A percentile compares a stretch with the other conserved stretches of the same genome.
phyloP scores from a whole-genome alignment of 2,888 invertebrate species.

The Chydorus sphaericus region DNA sequence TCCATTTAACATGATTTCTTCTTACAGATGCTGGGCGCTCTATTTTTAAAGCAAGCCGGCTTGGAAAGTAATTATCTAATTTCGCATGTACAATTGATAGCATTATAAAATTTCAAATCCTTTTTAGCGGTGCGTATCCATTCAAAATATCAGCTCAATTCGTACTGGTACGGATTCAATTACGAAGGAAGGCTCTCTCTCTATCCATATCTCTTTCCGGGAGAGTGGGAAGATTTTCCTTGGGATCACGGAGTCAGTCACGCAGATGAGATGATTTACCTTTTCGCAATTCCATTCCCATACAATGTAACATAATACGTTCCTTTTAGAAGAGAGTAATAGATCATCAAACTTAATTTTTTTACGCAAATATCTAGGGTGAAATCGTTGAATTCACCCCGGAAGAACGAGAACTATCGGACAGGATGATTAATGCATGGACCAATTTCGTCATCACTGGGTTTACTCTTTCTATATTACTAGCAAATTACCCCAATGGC shows the following conservation, averaged over 20 bases:
- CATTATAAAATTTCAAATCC: too few relatives aligned
- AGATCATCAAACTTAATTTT: too few relatives aligned
- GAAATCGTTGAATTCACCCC: too few relatives aligned
- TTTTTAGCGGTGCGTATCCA: too few relatives aligned
- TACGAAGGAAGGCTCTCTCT: slow-evolving; percentile 28
- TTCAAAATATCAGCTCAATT: too few relatives aligned
- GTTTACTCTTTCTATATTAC: too few relatives aligned
- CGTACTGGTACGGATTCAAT: slow-evolving; percentile 37
- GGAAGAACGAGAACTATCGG: slow-evolving; percentile 29
- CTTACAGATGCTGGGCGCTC: slow-evolving; percentile 33
- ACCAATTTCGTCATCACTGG: slow-evolving; percentile 31
- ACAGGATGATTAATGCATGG: slow-evolving; percentile 35
- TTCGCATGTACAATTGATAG: slow-evolving; percentile 21
- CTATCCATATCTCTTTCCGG: background rate
- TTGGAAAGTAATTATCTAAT: slow-evolving; percentile 28
- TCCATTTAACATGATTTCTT: background rate
- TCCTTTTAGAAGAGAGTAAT: slow-evolving; percentile 18
- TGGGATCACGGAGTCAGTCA: slow-evolving; percentile 31
- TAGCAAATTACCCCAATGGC: too few relatives aligned
- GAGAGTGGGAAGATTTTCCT: background rate
- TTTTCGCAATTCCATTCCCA: slow-evolving; percentile 32
- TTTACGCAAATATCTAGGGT: too few relatives aligned
- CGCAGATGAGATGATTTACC: slow-evolving; percentile 42
- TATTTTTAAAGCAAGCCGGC: slow-evolving; percentile 33
- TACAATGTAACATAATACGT: too few relatives aligned